Evolutionary conservation across 2,113 vertebrate genomes (phyloP).

Genomic region (Edolisoma coerulescens): DNA sequence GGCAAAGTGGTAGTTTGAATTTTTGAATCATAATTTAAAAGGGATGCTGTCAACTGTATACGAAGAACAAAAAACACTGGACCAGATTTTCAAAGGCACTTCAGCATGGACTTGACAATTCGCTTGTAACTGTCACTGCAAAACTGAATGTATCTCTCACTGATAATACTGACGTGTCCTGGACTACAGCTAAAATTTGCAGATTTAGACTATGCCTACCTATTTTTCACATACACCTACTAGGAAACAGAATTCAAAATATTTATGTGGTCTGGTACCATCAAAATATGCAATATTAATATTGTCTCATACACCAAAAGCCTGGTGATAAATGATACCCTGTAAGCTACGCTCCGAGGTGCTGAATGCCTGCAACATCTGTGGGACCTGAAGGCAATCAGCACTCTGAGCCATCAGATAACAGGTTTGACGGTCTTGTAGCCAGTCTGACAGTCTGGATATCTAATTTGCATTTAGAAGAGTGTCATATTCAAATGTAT

Average conservation of each 20-base stretch:
- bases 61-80: constrained; percentile 4
- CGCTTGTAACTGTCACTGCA: not conserved
- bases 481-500: constrained; percentile 13
- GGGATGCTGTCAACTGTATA: not conserved
- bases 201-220: not conserved
- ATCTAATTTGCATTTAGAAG: constrained; percentile 4
- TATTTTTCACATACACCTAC: not conserved
- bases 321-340: not conserved
- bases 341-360: not conserved
- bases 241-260: not conserved
- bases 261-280: not conserved
- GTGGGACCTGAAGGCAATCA: not conserved
- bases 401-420: not conserved
- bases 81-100: constrained; percentile 3
- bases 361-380: not conserved
- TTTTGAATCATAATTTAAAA: constrained; percentile 43
- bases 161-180: not conserved
- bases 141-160: not conserved
- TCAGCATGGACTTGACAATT: not conserved
- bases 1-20: constrained; percentile 2
- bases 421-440: constrained; percentile 31
- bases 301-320: not conserved
- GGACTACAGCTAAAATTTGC: not conserved
- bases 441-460: constrained; percentile 38
- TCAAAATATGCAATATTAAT: not conserved